Percentiles rank a stretch among this genome's conserved stretches.
Conservation (phyloP, 2,888 invertebrate genomes). For the Xylota segnis region DNA sequence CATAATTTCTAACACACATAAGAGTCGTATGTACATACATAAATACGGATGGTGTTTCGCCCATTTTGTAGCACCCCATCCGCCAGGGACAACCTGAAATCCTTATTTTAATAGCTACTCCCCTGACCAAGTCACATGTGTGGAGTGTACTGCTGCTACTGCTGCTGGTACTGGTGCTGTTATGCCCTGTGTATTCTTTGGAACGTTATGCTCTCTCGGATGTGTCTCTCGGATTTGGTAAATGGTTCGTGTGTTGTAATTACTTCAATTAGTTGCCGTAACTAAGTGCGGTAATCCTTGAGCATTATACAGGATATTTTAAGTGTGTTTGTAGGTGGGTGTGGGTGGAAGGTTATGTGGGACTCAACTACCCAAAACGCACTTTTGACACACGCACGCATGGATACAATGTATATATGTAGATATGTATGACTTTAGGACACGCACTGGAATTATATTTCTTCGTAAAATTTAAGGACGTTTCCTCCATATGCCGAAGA, state of each 20-base stretch:
- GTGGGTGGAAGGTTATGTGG: slow-evolving; percentile 4
- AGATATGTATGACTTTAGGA: slow-evolving; percentile 28
- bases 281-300: slow-evolving; percentile 77
- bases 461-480: slow-evolving; percentile 21
- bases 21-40: not conserved
- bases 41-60: slow-evolving; percentile 9
- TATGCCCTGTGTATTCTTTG: slow-evolving; percentile 48
- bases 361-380: slow-evolving; percentile 69
- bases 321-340: slow-evolving; percentile 21
- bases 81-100: slow-evolving; percentile 63
- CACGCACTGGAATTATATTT: slow-evolving; percentile 45
- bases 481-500: slow-evolving; percentile 17
- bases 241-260: slow-evolving; percentile 76
- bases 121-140: slow-evolving; percentile 65
- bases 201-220: slow-evolving; percentile 65
- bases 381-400: slow-evolving; percentile 15
- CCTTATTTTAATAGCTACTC: slow-evolving; percentile 73
- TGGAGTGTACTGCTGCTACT: slow-evolving; percentile 17
- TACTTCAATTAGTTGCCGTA: slow-evolving; percentile 77
- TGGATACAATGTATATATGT: not conserved
- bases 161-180: slow-evolving; percentile 5
- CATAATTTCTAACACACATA: slow-evolving; percentile 66
- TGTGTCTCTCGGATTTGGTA: slow-evolving; percentile 74
- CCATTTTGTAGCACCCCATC: slow-evolving; percentile 27
- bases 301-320: slow-evolving; percentile 70